phyloP scores from a whole-genome alignment of 2,888 invertebrate genomes.

The Epirrhoe tristata region DNA sequence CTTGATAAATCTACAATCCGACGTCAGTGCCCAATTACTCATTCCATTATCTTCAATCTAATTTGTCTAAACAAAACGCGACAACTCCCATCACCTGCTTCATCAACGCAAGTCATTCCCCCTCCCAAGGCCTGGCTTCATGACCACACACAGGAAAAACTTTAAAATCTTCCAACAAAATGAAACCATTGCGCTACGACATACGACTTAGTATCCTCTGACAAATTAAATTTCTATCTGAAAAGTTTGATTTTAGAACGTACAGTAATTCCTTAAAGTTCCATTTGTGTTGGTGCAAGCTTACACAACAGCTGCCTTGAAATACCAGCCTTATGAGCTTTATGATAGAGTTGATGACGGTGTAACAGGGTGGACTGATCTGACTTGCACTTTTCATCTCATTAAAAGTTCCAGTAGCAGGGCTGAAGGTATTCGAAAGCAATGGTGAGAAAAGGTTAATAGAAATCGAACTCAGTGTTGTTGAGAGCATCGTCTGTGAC shows the following conservation, averaged over 20 bases:
- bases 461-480: slow-evolving; percentile 32
- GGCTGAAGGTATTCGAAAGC: slow-evolving; percentile 30
- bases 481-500: background rate
- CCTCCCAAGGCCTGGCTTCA: slow-evolving; percentile 9
- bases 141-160: slow-evolving; percentile 22
- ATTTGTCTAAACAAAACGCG: slow-evolving; percentile 43
- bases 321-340: slow-evolving; percentile 6
- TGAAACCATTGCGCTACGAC: background rate
- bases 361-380: slow-evolving; percentile 18
- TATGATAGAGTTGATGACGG: slow-evolving; percentile 5
- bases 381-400: slow-evolving; percentile 53
- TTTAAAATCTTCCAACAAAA: slow-evolving; percentile 6
- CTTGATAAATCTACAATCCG: background rate
- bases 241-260: slow-evolving; percentile 11
- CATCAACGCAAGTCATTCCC: slow-evolving; percentile 40
- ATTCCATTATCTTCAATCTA: slow-evolving; percentile 29
- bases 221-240: background rate
- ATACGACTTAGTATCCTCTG: slow-evolving; percentile 2
- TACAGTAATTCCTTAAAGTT: slow-evolving; percentile 12
- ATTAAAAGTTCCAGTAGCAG: slow-evolving; percentile 51
- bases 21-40: slow-evolving; percentile 20
- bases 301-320: background rate
- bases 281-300: slow-evolving; percentile 4
- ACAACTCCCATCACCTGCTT: slow-evolving; percentile 35
- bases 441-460: slow-evolving; percentile 41